These are phyloP conservation scores for Litoditis marina DNA, from an alignment of 2,888 invertebrate genomes.

Conservation along the genomic window DNA sequence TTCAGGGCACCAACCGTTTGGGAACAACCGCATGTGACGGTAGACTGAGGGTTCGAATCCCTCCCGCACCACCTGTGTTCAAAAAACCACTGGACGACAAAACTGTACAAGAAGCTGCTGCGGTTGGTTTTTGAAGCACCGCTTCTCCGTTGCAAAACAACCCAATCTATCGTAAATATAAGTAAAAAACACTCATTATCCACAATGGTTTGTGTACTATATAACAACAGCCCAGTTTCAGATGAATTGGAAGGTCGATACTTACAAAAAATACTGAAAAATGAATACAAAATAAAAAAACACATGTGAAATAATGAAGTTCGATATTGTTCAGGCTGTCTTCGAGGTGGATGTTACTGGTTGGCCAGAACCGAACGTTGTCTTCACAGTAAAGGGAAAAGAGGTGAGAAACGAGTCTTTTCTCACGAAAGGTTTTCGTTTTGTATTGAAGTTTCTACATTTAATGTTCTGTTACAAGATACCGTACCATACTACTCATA, in stretches of 20 bases:
- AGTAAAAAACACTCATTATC: no score
- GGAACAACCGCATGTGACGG: slow-evolving; percentile 54
- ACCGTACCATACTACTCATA: no score
- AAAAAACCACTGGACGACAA: slow-evolving; percentile 56
- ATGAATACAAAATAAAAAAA: no score
- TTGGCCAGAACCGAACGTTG: slow-evolving; percentile 55
- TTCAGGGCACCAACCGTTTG: slow-evolving; percentile 53
- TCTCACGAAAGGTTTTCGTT: not conserved
- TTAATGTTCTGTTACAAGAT: not conserved
- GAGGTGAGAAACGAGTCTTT: no score
- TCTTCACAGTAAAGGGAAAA: slow-evolving; percentile 56
- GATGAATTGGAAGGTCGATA: no score
- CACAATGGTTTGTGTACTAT: no score
- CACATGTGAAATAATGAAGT: slow-evolving; percentile 11
- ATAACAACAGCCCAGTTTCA: no score
- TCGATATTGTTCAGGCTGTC: slow-evolving; percentile 18
- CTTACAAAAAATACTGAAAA: no score
- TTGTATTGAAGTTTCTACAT: not conserved
- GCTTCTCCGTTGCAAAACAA: no score
- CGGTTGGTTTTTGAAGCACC: no score
- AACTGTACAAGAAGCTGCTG: slow-evolving; percentile 39
- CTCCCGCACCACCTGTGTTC: slow-evolving; percentile 58
- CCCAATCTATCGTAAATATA: no score
- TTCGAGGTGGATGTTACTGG: slow-evolving; percentile 59
- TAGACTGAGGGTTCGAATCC: slow-evolving; percentile 52